Evolutionary conservation across 2,113 vertebrate species (phyloP).

Genomic region (Odontophorus gujanensis): DNA sequence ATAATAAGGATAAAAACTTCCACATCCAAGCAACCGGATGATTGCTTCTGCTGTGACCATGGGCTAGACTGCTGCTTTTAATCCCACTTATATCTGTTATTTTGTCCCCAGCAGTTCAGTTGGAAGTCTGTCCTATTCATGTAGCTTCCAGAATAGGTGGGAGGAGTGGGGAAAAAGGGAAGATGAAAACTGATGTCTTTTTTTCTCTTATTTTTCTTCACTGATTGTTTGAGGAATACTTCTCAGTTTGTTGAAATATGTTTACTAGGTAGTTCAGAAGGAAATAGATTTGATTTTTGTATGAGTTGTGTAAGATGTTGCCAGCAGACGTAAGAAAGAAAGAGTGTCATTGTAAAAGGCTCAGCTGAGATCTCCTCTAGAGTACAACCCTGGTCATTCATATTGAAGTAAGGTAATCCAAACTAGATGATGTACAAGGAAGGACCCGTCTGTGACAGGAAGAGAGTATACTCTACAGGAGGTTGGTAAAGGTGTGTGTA

Average conservation of each 20-base stretch:
- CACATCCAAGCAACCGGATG: neutral
- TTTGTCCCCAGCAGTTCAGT: neutral
- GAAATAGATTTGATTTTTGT: neutral
- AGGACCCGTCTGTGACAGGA: neutral
- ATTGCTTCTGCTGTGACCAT: rapidly evolving
- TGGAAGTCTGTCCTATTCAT: neutral
- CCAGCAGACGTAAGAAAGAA: neutral
- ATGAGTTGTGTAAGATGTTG: neutral
- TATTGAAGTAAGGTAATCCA: neutral
- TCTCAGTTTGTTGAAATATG: neutral
- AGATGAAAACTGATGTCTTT: neutral
- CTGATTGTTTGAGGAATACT: neutral
- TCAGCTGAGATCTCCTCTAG: neutral
- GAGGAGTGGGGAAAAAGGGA: neutral
- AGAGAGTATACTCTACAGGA: neutral
- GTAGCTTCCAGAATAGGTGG: neutral
- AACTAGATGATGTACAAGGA: neutral
- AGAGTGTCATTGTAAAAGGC: neutral
- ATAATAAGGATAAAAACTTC: neutral
- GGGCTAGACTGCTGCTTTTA: neutral
- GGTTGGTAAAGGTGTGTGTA: neutral
- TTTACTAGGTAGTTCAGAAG: neutral
- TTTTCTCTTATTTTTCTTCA: neutral
- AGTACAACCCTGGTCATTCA: rapidly evolving
- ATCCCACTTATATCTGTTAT: neutral